Evolutionary conservation across 2,888 invertebrate genomes (phyloP).

Genomic region (Calliphora vomitoria): DNA sequence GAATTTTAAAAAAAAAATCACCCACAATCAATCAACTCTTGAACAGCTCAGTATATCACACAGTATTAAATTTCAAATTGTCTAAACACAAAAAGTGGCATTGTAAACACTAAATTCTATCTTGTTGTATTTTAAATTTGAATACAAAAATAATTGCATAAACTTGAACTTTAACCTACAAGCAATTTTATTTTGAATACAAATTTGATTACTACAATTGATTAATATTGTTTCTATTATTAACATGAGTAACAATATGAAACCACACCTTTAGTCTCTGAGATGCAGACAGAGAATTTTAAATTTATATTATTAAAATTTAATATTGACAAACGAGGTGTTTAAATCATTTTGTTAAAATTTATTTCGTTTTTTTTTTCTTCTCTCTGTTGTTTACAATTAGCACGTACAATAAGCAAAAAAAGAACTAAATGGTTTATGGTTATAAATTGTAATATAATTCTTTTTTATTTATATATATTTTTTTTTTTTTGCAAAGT

Average conservation of each 20-base stretch:
- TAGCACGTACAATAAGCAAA: conserved; percentile 53
- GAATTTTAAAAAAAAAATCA: background rate
- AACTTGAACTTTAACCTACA: conserved; percentile 61
- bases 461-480: conserved; percentile 12
- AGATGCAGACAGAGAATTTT: conserved; percentile 2
- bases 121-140: background rate
- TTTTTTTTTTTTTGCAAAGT: conserved; percentile 26
- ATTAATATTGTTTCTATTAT: conserved; percentile 13
- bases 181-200: background rate
- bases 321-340: conserved; percentile 57
- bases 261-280: conserved; percentile 21
- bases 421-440: conserved; percentile 35
- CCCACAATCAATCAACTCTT: background rate
- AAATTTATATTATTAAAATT: conserved; percentile 42
- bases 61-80: background rate
- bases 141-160: conserved; percentile 1
- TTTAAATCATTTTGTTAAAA: conserved; percentile 58
- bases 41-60: background rate
- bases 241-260: conserved; percentile 10
- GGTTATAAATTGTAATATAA: conserved; percentile 59
- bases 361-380: conserved; percentile 30
- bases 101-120: background rate
- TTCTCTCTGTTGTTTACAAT: conserved; percentile 28
- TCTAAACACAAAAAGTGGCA: background rate
- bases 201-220: conserved; percentile 1